These are phyloP conservation scores for Habroteleia sp. DNA, from an alignment of 2,888 invertebrate genomes.

Conservation along the genomic window DNA sequence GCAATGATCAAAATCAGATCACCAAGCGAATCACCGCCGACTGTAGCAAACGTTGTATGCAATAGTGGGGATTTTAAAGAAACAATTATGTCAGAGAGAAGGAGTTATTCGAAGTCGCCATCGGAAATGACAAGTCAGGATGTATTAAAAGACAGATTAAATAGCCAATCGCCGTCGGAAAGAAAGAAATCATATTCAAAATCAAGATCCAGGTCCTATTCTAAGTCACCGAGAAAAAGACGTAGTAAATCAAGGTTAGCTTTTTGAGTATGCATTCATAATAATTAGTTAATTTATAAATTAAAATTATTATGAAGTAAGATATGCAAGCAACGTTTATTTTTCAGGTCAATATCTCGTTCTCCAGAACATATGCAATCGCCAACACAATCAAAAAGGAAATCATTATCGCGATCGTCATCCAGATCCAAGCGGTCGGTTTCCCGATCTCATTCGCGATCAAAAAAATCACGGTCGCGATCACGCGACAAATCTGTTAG, in stretches of 20 bases:
- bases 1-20: slow-evolving; percentile 72
- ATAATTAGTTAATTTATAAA: too few species aligned
- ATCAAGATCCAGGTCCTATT: slow-evolving; percentile 70
- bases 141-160: slow-evolving; percentile 67
- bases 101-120: slow-evolving; percentile 67
- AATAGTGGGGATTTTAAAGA: slow-evolving; percentile 58
- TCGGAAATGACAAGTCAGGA: slow-evolving; percentile 60
- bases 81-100: too few species aligned
- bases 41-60: slow-evolving; percentile 36
- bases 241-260: slow-evolving; percentile 73
- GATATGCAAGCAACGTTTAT: too few species aligned
- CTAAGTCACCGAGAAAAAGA: slow-evolving; percentile 73
- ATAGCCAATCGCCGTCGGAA: slow-evolving; percentile 70
- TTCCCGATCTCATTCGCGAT: slow-evolving; percentile 47
- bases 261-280: too few species aligned
- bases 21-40: slow-evolving; percentile 72
- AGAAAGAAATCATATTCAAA: slow-evolving; percentile 71
- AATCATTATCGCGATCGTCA: slow-evolving; percentile 69
- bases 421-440: slow-evolving; percentile 71
- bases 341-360: slow-evolving; percentile 38
- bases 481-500: slow-evolving; percentile 72
- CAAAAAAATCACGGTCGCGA: slow-evolving; percentile 68
- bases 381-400: slow-evolving; percentile 64
- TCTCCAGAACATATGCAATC: slow-evolving; percentile 60
- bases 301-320: too few species aligned